phyloP scores from a whole-genome alignment of 2,888 invertebrate genomes.

The Latheticus oryzae region DNA sequence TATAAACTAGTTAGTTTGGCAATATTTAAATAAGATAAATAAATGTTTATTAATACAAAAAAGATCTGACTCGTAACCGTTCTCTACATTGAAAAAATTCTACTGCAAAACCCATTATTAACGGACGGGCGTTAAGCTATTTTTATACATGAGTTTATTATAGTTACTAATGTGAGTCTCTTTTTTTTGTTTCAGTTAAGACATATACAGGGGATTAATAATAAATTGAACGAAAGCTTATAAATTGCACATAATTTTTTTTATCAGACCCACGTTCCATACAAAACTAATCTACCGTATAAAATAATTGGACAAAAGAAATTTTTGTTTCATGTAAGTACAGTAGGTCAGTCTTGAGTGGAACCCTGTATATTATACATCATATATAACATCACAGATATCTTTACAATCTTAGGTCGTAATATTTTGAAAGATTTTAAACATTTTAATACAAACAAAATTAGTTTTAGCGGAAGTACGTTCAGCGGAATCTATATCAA shows the following conservation, averaged over 20 bases:
- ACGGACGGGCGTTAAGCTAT: conserved; percentile 44
- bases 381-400: conserved; percentile 54
- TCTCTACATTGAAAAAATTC: conserved; percentile 40
- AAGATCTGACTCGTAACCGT: conserved; percentile 38
- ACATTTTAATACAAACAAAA: conserved; percentile 38
- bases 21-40: conserved; percentile 53
- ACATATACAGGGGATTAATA: conserved; percentile 30
- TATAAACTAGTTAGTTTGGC: conserved; percentile 62
- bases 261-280: conserved; percentile 40
- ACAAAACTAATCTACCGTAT: conserved; percentile 40
- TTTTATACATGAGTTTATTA: conserved; percentile 31
- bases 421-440: conserved; percentile 39
- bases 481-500: conserved; percentile 17
- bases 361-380: conserved; percentile 43
- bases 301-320: conserved; percentile 5
- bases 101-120: conserved; percentile 38
- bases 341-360: conserved; percentile 38
- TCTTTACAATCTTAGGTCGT: conserved; percentile 55
- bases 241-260: conserved; percentile 24
- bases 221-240: conserved; percentile 28
- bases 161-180: conserved; percentile 31
- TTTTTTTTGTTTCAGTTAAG: conserved; percentile 31
- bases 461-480: conserved; percentile 18
- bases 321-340: conserved; percentile 27
- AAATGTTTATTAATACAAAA: conserved; percentile 44